Conservation (phyloP, 2,888 invertebrate species). For the Mimachlamys varia region DNA sequence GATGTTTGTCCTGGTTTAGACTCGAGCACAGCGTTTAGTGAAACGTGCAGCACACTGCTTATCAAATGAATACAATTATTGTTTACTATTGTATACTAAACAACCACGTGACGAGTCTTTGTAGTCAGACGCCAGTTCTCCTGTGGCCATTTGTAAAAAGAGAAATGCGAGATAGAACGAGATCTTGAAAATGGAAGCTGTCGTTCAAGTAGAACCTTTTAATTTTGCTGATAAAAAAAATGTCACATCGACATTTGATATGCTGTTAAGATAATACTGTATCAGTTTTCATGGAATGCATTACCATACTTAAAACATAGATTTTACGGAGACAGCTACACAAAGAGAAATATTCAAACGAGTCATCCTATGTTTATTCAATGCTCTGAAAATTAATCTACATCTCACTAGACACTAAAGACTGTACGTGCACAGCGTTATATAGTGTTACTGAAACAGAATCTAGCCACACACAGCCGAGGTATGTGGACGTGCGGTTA, state of each 20-base stretch:
- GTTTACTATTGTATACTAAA: neutral
- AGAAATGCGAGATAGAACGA: neutral
- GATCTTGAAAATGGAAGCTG: neutral
- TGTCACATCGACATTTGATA: neutral
- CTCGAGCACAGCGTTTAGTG: neutral
- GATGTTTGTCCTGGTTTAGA: neutral
- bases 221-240: neutral
- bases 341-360: neutral
- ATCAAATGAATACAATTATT: neutral
- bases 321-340: neutral
- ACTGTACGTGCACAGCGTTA: neutral
- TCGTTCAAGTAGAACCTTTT: neutral
- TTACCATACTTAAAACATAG: conserved; percentile 6
- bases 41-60: neutral
- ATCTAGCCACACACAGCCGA: conserved; percentile 23
- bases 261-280: neutral
- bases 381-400: neutral
- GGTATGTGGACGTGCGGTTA: conserved; percentile 28
- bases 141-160: neutral
- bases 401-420: neutral
- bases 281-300: neutral
- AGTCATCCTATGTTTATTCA: conserved; percentile 14
- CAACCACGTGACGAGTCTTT: neutral
- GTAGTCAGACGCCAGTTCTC: neutral
- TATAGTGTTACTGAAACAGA: conserved; percentile 23